Evolutionary conservation across 1,140 invertebrate species (phyloP).

Genomic region (Trichonephila clavata): DNA sequence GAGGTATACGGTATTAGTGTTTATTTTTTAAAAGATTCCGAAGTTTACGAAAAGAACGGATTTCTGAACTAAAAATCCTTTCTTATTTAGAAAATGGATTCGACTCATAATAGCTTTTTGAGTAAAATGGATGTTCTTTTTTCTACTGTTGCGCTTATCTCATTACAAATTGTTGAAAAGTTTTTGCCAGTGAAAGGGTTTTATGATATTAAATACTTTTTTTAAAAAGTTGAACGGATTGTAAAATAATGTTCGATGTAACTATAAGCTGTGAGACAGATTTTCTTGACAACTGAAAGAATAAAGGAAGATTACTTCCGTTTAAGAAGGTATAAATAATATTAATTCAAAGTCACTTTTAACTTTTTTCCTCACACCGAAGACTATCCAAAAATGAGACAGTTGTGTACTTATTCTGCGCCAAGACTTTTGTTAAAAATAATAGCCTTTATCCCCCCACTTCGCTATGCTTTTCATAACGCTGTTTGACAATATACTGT

Average conservation of each 20-base stretch:
- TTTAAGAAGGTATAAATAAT: no score
- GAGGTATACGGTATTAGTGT: conserved; percentile 18
- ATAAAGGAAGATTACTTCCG: not conserved
- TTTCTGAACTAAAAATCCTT: not conserved
- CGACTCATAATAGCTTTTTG: not conserved
- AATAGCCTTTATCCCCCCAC: no score
- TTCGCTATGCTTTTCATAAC: no score
- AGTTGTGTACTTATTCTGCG: no score
- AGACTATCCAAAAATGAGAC: no score
- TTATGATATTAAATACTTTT: not conserved
- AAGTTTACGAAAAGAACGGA: not conserved
- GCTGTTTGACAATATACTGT: no score
- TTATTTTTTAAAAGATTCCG: conserved; percentile 2
- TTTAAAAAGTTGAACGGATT: not conserved
- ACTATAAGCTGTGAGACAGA: not conserved
- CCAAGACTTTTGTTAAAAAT: no score
- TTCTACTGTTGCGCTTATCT: not conserved
- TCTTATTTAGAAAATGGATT: conserved; percentile 29
- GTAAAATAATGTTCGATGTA: not conserved
- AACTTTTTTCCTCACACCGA: no score
- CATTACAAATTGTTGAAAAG: conserved; percentile 8
- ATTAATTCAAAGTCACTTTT: no score
- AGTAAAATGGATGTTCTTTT: not conserved
- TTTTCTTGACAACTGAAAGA: not conserved
- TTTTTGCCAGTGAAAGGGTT: not conserved